A percentile compares a stretch with the other conserved stretches of the same genome.
phyloP scores from a whole-genome alignment of 2,113 vertebrate species.

The Uropsilus gracilis region DNA sequence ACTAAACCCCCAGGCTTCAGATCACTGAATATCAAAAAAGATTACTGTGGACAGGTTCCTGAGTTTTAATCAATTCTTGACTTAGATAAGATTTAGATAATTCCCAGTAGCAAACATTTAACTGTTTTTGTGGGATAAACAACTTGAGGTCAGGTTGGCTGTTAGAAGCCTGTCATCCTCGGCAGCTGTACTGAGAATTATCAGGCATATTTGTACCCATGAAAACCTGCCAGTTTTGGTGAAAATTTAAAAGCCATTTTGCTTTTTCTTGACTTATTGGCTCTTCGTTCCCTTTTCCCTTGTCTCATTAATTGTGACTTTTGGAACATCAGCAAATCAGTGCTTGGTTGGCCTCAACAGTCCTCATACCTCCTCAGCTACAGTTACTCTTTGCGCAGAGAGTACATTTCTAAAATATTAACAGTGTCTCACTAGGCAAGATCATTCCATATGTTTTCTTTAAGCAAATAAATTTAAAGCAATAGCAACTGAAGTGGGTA shows the following conservation, averaged over 20 bases:
- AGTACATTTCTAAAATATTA: neutral
- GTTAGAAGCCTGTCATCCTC: neutral
- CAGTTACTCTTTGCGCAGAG: neutral
- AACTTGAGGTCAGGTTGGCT: slow-evolving; percentile 6
- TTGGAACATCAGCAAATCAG: neutral
- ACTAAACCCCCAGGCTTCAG: neutral
- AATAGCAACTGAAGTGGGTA: neutral
- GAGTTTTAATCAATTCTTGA: slow-evolving; percentile 32
- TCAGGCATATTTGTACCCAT: neutral
- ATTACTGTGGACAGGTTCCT: neutral
- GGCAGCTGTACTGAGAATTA: neutral
- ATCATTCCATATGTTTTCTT: neutral
- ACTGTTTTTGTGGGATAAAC: neutral
- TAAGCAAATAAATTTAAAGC: slow-evolving; percentile 26
- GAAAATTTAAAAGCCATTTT: slow-evolving; percentile 7
- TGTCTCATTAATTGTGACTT: slow-evolving; percentile 20
- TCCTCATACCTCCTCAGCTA: neutral
- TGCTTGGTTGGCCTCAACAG: neutral
- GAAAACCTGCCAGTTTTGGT: neutral
- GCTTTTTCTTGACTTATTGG: neutral
- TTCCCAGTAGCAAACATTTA: neutral
- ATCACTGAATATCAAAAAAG: neutral
- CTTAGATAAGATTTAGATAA: neutral
- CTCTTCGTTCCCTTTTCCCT: neutral
- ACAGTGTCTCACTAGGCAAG: neutral